Conservation (phyloP, 1,140 invertebrate species). For the Aphelinus certus region DNA sequence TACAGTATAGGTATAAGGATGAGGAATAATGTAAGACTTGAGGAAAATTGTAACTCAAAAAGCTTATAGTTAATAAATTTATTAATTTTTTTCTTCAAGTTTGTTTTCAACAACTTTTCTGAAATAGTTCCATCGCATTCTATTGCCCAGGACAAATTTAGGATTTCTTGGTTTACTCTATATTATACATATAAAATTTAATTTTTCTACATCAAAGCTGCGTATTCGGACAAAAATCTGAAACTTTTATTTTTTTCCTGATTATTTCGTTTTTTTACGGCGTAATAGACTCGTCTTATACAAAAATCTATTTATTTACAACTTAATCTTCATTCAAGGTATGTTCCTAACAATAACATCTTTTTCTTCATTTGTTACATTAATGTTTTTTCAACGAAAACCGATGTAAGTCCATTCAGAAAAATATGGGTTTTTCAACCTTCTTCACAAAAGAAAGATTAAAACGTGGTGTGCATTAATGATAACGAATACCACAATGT, state of each 20-base stretch:
- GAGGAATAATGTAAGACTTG: too few relatives aligned
- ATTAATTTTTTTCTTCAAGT: conserved; percentile 19
- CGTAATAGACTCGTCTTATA: conserved; percentile 35
- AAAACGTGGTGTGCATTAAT: conserved; percentile 1
- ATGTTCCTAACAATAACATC: conserved; percentile 16
- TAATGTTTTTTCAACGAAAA: conserved; percentile 14
- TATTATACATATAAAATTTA: conserved; percentile 49
- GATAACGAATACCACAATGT: conserved; percentile 9
- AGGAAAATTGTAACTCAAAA: neutral
- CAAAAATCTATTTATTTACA: conserved; percentile 39
- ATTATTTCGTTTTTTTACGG: conserved; percentile 29
- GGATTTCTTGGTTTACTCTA: conserved; percentile 15
- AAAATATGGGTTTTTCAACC: conserved; percentile 13
- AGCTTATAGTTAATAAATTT: conserved; percentile 34
- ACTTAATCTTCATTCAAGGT: conserved; percentile 18
- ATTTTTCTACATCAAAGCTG: conserved; percentile 36
- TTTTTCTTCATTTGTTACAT: conserved; percentile 14
- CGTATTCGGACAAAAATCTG: conserved; percentile 17
- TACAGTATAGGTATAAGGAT: too few relatives aligned
- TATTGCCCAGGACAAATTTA: conserved; percentile 17
- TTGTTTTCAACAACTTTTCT: conserved; percentile 27
- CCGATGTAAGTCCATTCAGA: conserved; percentile 8
- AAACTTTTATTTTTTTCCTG: conserved; percentile 16
- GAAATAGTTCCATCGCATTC: conserved; percentile 12
- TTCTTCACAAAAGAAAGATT: neutral